These are phyloP conservation scores for rat (Rattus norvegicus) DNA, from an alignment of 2,113 vertebrate genomes.

Conservation along the genomic window DNA sequence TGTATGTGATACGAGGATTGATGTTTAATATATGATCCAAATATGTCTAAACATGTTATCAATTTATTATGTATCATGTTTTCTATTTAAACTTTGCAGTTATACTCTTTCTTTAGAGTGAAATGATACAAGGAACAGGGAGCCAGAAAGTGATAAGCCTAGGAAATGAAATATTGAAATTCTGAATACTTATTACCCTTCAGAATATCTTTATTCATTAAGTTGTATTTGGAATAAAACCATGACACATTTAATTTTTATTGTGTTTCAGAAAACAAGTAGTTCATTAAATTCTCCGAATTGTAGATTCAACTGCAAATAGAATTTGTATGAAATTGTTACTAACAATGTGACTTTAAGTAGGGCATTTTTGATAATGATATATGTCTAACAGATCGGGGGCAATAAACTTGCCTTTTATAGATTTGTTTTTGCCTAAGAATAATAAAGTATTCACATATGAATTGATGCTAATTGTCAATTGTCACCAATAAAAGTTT, in stretches of 20 bases:
- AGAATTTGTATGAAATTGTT: conserved; percentile 10
- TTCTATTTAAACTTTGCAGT: conserved; percentile 35
- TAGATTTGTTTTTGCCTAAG: not conserved
- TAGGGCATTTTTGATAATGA: not conserved
- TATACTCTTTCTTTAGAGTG: not conserved
- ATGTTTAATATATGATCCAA: conserved; percentile 14
- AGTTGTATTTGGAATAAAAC: conserved; percentile 43
- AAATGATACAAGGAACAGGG: not conserved
- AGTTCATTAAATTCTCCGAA: conserved; percentile 22
- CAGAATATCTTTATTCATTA: not conserved
- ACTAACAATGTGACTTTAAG: conserved; percentile 12
- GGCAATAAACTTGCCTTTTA: conserved; percentile 41
- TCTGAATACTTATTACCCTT: not conserved
- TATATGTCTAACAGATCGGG: conserved; percentile 3
- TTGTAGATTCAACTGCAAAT: conserved; percentile 18
- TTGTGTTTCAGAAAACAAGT: conserved; percentile 36
- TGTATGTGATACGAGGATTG: not conserved
- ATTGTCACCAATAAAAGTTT: not conserved
- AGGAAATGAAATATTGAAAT: not conserved
- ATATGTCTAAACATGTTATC: conserved; percentile 39
- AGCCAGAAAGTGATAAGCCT: not conserved
- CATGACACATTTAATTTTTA: not conserved
- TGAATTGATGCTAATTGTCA: conserved; percentile 24
- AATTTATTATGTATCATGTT: not conserved
- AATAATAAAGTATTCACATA: conserved; percentile 9